Conservation (phyloP, 2,113 vertebrate species). For the Isurus oxyrinchus region DNA sequence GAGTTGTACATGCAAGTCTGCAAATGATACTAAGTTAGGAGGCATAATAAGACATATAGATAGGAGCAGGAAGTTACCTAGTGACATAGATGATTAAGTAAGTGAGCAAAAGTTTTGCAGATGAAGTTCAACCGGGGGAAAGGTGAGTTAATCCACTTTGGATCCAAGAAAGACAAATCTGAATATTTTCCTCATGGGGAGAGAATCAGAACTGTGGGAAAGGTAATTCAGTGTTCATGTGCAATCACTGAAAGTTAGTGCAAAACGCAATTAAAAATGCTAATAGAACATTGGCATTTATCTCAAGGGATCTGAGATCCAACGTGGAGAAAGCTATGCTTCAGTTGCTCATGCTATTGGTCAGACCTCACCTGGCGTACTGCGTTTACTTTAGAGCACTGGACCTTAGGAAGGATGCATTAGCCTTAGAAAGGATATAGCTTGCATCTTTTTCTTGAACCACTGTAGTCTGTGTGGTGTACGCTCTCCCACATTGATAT, state of each 20-base stretch:
- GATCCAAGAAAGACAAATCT: neutral
- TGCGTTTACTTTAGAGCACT: neutral
- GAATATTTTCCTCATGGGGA: neutral
- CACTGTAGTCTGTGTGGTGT: neutral
- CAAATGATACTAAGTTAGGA: neutral
- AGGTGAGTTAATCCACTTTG: neutral
- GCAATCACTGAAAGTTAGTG: neutral
- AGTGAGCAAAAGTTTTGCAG: neutral
- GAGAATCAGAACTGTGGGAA: neutral
- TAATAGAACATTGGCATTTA: neutral
- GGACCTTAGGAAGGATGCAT: neutral
- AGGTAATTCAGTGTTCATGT: neutral
- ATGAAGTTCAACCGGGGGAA: neutral
- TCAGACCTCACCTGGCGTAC: neutral
- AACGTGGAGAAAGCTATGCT: neutral
- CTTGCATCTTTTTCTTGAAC: neutral
- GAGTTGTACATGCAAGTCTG: neutral
- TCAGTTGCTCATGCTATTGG: neutral
- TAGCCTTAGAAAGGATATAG: neutral
- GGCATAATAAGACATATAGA: neutral
- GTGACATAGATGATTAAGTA: neutral
- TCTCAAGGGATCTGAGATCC: neutral
- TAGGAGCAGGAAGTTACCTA: neutral
- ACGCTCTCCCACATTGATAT: neutral
- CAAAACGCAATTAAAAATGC: neutral